A percentile compares a stretch with the other conserved stretches of the same genome.
Conservation (phyloP, 1,140 invertebrate genomes). For the Microplitis mediator region DNA sequence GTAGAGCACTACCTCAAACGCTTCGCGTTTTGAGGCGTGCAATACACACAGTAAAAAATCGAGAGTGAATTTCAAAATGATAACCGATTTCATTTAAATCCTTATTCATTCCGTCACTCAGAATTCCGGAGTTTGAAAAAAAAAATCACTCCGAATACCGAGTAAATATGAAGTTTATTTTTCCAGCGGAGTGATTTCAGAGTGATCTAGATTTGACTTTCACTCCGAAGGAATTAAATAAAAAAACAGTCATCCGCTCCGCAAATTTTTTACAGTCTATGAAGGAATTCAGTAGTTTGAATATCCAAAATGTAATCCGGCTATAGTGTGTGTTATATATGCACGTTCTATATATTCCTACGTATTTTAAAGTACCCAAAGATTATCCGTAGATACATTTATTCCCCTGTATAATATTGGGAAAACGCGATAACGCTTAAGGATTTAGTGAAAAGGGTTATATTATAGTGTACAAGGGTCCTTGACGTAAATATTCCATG, state of each 20-base stretch:
- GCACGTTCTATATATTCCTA: not conserved
- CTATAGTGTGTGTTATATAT: not conserved
- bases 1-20: no score
- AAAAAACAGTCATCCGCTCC: no score
- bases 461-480: not conserved
- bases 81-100: no score
- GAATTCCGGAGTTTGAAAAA: no score
- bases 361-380: not conserved
- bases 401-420: conserved; percentile 25
- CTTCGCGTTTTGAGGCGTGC: no score
- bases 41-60: no score
- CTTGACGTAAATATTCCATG: not conserved
- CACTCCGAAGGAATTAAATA: no score
- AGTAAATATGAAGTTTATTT: no score
- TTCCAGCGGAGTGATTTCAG: no score
- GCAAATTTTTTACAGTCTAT: not conserved
- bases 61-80: no score
- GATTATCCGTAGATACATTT: conserved; percentile 25
- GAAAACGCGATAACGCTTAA: conserved; percentile 39
- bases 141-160: no score
- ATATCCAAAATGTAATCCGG: not conserved
- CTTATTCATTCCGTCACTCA: not conserved
- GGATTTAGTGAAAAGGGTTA: conserved; percentile 25
- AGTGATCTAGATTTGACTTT: no score
- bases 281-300: not conserved